A percentile compares a stretch with the other conserved stretches of the same genome.
Evolutionary conservation across 37 sponge, comb jelly and placozoan species (phyloP).

Genomic region (Haliclona indistincta): DNA sequence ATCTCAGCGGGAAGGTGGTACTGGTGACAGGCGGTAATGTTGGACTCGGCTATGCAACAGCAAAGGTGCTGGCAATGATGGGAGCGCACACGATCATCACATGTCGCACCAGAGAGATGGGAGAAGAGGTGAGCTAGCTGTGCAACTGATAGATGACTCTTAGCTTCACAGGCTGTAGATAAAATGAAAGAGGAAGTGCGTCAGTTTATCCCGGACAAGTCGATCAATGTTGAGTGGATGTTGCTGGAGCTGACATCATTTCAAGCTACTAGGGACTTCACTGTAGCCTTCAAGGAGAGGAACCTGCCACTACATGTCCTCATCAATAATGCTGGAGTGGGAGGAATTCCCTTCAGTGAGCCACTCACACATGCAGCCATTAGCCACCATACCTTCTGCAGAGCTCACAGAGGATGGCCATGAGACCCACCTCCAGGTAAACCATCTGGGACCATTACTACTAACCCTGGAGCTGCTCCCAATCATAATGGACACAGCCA

Average conservation of each 20-base stretch:
- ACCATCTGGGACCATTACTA: constrained; percentile 41
- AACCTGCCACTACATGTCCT: constrained; percentile 59
- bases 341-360: constrained; percentile 9
- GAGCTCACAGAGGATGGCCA: constrained; percentile 26
- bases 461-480: constrained; percentile 49
- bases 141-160: too few relatives aligned
- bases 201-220: constrained; percentile 14
- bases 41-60: constrained; percentile 63
- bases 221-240: constrained; percentile 55
- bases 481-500: constrained; percentile 45
- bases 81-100: constrained; percentile 63
- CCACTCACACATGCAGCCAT: too few relatives aligned
- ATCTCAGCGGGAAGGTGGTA: constrained; percentile 49
- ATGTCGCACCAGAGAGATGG: constrained; percentile 45
- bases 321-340: constrained; percentile 72
- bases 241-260: constrained; percentile 52
- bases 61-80: constrained; percentile 53
- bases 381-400: neutral
- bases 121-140: constrained; percentile 25
- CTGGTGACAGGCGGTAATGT: constrained; percentile 59
- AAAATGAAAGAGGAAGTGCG: constrained; percentile 37
- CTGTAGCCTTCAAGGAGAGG: constrained; percentile 40
- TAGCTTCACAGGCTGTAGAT: constrained; percentile 28
- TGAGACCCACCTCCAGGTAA: constrained; percentile 45
- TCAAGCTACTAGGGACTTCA: constrained; percentile 43